A percentile compares a stretch with the other conserved stretches of the same genome.
These are phyloP conservation scores for Lerema accius DNA, from an alignment of 1,140 invertebrate genomes.

Conservation along the genomic window DNA sequence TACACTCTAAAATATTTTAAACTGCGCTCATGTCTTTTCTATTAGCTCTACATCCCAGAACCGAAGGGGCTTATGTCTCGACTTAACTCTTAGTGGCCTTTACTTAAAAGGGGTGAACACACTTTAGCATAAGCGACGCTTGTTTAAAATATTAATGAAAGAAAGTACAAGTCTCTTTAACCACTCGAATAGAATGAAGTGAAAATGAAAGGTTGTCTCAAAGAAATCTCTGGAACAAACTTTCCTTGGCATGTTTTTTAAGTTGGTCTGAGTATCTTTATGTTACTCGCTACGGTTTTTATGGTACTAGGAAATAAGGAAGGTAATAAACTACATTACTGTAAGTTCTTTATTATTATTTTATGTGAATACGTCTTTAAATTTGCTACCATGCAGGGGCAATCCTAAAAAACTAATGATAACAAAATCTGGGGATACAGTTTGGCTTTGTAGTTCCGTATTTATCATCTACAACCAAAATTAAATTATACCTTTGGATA, in stretches of 20 bases:
- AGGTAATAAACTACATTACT: no score
- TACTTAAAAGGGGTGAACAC: conserved; percentile 76
- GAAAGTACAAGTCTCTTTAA: conserved; percentile 49
- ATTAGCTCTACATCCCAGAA: conserved; percentile 20
- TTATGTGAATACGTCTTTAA: no score
- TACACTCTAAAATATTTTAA: not conserved
- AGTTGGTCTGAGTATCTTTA: conserved; percentile 23
- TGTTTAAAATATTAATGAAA: conserved; percentile 57
- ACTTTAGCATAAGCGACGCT: conserved; percentile 63
- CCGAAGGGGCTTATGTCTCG: conserved; percentile 38
- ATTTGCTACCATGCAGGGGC: no score
- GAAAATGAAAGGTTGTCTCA: conserved; percentile 28
- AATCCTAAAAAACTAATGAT: no score
- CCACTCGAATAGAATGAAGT: conserved; percentile 33
- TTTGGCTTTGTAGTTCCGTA: no score
- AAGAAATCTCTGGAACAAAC: conserved; percentile 32
- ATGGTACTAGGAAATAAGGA: no score
- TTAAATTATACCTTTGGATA: no score
- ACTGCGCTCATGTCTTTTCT: conserved; percentile 16
- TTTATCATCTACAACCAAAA: no score
- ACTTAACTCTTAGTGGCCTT: conserved; percentile 68
- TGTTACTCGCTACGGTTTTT: no score
- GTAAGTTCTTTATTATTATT: no score
- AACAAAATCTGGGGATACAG: no score
- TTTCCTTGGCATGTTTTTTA: conserved; percentile 14